These are phyloP conservation scores for Trichopria drosophilae DNA, from an alignment of 2,888 invertebrate genomes.

Conservation along the genomic window DNA sequence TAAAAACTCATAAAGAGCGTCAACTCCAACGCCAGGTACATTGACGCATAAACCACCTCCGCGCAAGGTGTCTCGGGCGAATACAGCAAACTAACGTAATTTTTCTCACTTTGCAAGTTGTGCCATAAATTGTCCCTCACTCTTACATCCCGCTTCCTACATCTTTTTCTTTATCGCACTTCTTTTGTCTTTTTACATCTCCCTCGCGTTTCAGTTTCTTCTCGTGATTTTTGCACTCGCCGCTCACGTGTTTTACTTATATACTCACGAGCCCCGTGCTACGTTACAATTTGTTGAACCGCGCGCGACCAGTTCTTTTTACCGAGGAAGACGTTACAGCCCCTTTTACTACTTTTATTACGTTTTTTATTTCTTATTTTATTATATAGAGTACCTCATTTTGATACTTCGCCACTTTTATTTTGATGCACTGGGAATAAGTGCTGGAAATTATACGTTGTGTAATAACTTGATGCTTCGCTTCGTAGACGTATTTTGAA, in stretches of 20 bases:
- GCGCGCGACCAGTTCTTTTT: too few species aligned
- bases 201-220: conserved; percentile 15
- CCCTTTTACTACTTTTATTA: too few species aligned
- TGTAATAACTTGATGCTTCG: too few species aligned
- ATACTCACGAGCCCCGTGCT: conserved; percentile 35
- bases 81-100: conserved; percentile 48
- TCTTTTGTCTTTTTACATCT: conserved; percentile 28
- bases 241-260: conserved; percentile 16
- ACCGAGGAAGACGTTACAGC: too few species aligned
- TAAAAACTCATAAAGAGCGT: conserved; percentile 50
- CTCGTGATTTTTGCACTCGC: conserved; percentile 34
- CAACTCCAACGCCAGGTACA: conserved; percentile 34
- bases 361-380: too few species aligned
- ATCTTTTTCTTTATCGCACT: conserved; percentile 18
- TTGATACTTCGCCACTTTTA: too few species aligned
- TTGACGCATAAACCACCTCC: conserved; percentile 45
- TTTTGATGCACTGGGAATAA: too few species aligned
- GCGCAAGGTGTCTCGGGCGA: conserved; percentile 46
- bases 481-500: too few species aligned
- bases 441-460: too few species aligned
- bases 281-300: conserved; percentile 45
- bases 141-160: conserved; percentile 15
- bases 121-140: conserved; percentile 50
- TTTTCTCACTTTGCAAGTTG: conserved; percentile 57
- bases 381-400: too few species aligned